Base-by-base conservation (phyloP, 1,140 invertebrate species). In the Littorina saxatilis region DNA sequence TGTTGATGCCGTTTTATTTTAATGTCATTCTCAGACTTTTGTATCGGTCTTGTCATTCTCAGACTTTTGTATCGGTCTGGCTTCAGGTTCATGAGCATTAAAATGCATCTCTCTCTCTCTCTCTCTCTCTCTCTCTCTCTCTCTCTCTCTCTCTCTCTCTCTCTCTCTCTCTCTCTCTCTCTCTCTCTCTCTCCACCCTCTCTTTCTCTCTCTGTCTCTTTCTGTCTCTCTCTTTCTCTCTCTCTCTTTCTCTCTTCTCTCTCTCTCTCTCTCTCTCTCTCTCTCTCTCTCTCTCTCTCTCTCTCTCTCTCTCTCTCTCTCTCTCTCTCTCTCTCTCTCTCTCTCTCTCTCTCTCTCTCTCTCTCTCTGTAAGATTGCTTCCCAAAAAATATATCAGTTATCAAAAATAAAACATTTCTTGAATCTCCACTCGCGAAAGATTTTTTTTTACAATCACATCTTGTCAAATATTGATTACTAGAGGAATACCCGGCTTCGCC, bases 311-410 rank as follows among this genome's bases (percentile, higher is more conserved):
- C 63, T 81, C 39, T 72, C 47, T 79, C n/a, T 27, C 9, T 52
- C 17, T 58, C 95, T 32, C 35, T 35, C 75, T 58, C 61, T 29
- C 47, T 37, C 27, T 27, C 29, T 29, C 47, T 43, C 66, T 47
- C 40, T n/a, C n/a, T 43, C 37, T 39, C 27, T n/a, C 20, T 32
- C 47, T 13, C n/a, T 61, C 11, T 37, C n/a, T n/a, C n/a, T n/a
- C n/a, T n/a, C n/a, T n/a, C n/a, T n/a, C n/a, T n/a, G n/a, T n/a
- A n/a, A n/a, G n/a, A n/a, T n/a, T n/a, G n/a, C n/a, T n/a, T n/a
- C n/a, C n/a, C n/a, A n/a, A n/a, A n/a, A n/a, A n/a, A n/a, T n/a
- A n/a, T n/a, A n/a, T n/a, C n/a, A n/a, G n/a, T n/a, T n/a, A n/a
- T n/a, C n/a, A n/a, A n/a, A n/a, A n/a, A n/a, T n/a, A n/a, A n/a